Conservation (phyloP, 2,113 vertebrate species). For the Festucalex cinctus region DNA sequence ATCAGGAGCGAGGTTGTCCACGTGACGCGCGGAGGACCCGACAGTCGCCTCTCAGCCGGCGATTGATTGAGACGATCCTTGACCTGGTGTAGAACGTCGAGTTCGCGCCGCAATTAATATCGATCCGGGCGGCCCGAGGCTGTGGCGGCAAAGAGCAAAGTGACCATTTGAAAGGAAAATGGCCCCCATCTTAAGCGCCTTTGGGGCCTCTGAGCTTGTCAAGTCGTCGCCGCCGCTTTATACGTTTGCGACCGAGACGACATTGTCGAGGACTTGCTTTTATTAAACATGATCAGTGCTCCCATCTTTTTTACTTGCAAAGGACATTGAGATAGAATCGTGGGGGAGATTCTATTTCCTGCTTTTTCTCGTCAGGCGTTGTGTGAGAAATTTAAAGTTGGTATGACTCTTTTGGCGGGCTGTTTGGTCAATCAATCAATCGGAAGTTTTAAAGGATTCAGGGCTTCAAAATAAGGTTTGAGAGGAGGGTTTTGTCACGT, state of each 20-base stretch:
- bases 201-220: not conserved
- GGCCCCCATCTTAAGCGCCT: not conserved
- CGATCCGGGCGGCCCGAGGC: conserved; percentile 37
- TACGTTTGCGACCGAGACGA: not conserved
- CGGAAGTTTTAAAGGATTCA: no score
- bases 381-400: not conserved
- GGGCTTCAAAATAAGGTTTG: no score
- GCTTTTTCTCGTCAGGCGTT: not conserved
- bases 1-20: conserved; percentile 38
- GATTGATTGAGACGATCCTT: conserved; percentile 63
- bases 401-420: not conserved
- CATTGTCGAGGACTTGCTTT: not conserved
- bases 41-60: conserved; percentile 62
- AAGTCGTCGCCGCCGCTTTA: not conserved
- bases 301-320: not conserved
- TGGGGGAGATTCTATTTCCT: no score
- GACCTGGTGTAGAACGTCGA: conserved; percentile 59
- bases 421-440: not conserved
- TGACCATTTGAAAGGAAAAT: not conserved
- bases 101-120: conserved; percentile 65
- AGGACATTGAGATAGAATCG: not conserved
- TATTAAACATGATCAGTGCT: not conserved
- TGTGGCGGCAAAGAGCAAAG: not conserved
- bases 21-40: conserved; percentile 27
- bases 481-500: no score